Conservation (phyloP, 1,140 invertebrate species). For the Euschistus heros region DNA sequence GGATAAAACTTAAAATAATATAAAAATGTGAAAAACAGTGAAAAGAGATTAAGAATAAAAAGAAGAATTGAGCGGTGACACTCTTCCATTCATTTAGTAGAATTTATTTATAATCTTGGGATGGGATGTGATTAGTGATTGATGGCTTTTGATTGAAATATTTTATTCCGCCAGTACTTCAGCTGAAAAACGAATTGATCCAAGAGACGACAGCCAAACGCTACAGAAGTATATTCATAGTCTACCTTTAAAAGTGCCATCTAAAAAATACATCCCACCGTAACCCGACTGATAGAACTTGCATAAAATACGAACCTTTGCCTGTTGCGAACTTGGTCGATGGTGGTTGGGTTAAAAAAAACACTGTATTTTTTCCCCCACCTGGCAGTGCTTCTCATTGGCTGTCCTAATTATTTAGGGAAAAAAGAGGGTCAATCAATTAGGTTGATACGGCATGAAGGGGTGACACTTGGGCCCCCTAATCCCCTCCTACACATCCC, state of each 20-base stretch:
- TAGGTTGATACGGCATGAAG: constrained; percentile 1
- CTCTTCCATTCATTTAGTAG: too few species aligned
- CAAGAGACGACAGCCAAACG: background rate
- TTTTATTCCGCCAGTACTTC: background rate
- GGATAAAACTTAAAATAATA: background rate
- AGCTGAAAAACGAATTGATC: background rate
- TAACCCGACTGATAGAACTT: background rate
- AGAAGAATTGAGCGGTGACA: too few species aligned
- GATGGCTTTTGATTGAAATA: constrained; percentile 1
- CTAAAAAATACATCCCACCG: background rate
- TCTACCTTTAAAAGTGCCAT: background rate
- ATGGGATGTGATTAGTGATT: background rate
- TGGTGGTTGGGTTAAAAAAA: background rate
- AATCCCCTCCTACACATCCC: too few species aligned
- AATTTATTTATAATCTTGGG: too few species aligned
- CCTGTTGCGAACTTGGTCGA: background rate
- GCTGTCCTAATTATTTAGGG: constrained; percentile 1
- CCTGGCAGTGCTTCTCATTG: background rate
- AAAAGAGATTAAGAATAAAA: background rate
- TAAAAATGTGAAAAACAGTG: background rate
- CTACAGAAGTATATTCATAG: background rate
- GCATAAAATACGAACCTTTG: constrained; percentile 3
- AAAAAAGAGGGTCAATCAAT: constrained; percentile 1
- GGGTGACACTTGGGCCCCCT: constrained; percentile 1
- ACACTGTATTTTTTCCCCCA: background rate